These are phyloP conservation scores for Knipowitschia caucasica DNA, from an alignment of 2,797 vertebrate species.

Conservation along the genomic window DNA sequence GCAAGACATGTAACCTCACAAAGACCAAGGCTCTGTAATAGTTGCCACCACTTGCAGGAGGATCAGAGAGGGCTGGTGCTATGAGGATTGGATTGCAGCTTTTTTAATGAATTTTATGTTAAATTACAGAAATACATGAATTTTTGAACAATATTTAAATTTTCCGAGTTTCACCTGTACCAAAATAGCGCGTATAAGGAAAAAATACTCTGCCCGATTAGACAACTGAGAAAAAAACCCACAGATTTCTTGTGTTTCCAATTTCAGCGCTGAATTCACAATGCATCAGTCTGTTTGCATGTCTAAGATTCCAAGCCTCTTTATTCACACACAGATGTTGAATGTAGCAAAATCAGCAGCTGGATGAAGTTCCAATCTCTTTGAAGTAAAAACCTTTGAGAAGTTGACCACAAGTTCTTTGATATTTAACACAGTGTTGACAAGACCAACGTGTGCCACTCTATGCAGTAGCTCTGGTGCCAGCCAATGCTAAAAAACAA, in stretches of 20 bases:
- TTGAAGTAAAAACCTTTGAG: slow-evolving; percentile 6
- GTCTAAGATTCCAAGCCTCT: not conserved
- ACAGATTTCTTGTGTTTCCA: not conserved
- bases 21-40: too few relatives aligned
- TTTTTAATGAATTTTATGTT: too few relatives aligned
- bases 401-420: slow-evolving; percentile 4
- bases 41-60: too few relatives aligned
- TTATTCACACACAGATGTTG: not conserved
- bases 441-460: not conserved
- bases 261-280: not conserved
- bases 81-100: too few relatives aligned
- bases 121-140: too few relatives aligned
- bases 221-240: not conserved
- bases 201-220: too few relatives aligned
- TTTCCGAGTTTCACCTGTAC: too few relatives aligned
- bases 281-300: not conserved
- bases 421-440: slow-evolving; percentile 9
- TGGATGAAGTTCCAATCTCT: slow-evolving; percentile 1
- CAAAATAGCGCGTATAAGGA: too few relatives aligned
- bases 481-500: slow-evolving; percentile 2
- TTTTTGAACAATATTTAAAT: too few relatives aligned
- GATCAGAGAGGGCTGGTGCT: too few relatives aligned
- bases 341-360: not conserved
- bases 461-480: not conserved
- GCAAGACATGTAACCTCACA: too few relatives aligned